A percentile compares a stretch with the other conserved stretches of the same genome.
These are phyloP conservation scores for Cavia porcellus DNA, from an alignment of 2,113 vertebrate genomes.

Conservation along the genomic window DNA sequence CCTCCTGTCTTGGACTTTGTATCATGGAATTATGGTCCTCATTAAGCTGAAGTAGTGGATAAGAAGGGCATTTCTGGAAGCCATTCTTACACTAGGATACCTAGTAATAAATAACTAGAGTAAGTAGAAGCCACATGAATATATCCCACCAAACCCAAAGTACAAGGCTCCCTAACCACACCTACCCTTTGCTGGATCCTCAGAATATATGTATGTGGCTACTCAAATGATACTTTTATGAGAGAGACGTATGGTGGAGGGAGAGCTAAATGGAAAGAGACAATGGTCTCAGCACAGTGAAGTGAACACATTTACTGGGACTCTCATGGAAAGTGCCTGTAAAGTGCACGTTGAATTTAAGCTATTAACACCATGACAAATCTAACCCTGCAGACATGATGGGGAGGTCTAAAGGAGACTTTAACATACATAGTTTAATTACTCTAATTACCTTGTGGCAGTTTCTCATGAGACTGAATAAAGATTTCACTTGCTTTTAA, in stretches of 20 bases:
- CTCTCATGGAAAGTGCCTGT: background rate
- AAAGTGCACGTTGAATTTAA: background rate
- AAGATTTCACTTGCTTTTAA: conserved; percentile 48
- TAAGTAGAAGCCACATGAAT: background rate
- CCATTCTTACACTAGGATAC: background rate
- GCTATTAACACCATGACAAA: background rate
- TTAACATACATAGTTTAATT: conserved; percentile 27
- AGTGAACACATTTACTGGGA: background rate
- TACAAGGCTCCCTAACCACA: background rate
- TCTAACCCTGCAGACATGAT: background rate
- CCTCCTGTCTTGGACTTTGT: background rate
- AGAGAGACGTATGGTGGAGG: background rate
- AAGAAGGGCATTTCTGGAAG: background rate
- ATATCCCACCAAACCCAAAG: background rate
- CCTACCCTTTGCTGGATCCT: background rate
- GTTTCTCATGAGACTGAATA: conserved; percentile 47
- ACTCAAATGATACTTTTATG: background rate
- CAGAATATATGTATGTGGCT: background rate
- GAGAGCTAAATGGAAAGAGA: background rate
- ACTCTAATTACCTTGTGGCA: background rate
- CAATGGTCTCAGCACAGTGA: background rate
- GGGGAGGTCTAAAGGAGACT: background rate
- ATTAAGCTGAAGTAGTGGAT: background rate
- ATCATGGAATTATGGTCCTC: background rate
- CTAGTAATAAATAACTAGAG: background rate